Percentiles rank a stretch among this genome's conserved stretches.
Evolutionary conservation across 1,140 invertebrate species (phyloP).

Genomic region (Goniozus legneri): DNA sequence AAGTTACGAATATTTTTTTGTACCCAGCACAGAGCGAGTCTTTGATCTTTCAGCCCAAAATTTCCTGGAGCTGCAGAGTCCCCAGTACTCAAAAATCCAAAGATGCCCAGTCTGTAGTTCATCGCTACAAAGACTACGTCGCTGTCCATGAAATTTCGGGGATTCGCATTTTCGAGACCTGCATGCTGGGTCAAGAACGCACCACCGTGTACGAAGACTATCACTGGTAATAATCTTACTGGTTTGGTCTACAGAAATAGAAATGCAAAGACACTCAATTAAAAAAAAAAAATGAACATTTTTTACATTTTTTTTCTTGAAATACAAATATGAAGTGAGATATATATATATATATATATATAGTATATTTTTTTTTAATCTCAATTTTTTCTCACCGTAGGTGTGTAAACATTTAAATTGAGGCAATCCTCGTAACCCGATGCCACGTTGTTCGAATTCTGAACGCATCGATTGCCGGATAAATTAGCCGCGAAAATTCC

Average conservation of each 20-base stretch:
- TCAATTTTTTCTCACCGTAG: no score
- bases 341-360: no score
- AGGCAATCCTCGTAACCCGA: constrained; percentile 63
- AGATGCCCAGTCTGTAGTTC: constrained; percentile 62
- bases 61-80: constrained; percentile 31
- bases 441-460: background rate
- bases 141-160: constrained; percentile 56
- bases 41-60: constrained; percentile 47
- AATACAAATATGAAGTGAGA: no score
- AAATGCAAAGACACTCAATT: no score
- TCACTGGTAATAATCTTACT: background rate
- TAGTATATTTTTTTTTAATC: no score
- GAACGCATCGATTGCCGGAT: constrained; percentile 23
- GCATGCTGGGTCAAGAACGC: background rate
- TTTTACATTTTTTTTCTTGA: no score
- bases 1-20: constrained; percentile 40
- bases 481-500: constrained; percentile 7
- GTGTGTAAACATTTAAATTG: constrained; percentile 64
- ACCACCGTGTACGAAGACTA: background rate
- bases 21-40: constrained; percentile 48
- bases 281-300: no score
- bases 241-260: no score
- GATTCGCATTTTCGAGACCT: background rate
- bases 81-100: constrained; percentile 43
- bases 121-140: constrained; percentile 60